Percentiles rank a stretch among this genome's conserved stretches.
phyloP scores from a whole-genome alignment of 2,797 vertebrate species.

The Pipistrellus pipistrellus region DNA sequence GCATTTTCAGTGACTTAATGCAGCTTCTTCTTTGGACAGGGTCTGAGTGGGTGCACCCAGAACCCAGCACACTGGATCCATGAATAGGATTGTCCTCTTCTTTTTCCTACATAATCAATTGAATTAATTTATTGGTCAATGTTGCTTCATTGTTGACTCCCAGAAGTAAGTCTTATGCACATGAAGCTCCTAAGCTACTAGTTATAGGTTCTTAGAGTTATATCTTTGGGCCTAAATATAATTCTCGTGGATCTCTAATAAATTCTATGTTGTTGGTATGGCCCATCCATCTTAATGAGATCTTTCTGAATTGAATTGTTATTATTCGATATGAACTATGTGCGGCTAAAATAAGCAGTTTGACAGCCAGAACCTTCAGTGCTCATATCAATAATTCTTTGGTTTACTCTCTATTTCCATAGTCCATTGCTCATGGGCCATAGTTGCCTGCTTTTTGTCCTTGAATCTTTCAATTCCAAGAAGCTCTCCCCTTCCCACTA shows the following conservation, averaged over 20 bases:
- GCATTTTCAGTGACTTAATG: not conserved
- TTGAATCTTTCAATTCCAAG: not conserved
- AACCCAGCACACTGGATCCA: not conserved
- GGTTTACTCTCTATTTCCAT: slow-evolving; percentile 12
- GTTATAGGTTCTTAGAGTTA: not conserved
- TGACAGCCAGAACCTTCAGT: not conserved
- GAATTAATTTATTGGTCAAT: not conserved
- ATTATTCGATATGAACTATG: not conserved
- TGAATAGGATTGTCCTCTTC: not conserved
- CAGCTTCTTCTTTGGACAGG: not conserved
- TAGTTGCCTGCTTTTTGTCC: not conserved
- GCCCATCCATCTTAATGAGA: not conserved
- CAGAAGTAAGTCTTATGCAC: not conserved
- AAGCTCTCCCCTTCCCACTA: not conserved
- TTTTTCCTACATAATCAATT: not conserved
- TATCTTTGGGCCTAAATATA: not conserved
- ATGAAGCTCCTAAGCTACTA: not conserved
- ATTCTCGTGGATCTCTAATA: not conserved
- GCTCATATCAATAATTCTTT: slow-evolving; percentile 23
- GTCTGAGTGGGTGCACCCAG: not conserved
- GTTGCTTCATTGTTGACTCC: not conserved
- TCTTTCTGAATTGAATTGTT: slow-evolving; percentile 33
- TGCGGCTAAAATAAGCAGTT: slow-evolving; percentile 22
- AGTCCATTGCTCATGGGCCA: not conserved
- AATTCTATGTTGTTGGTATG: slow-evolving; percentile 30